Evolutionary conservation across 2,888 invertebrate genomes (phyloP), one percentile per base, ranked within the genome.

Genomic region (Ectemnius continuus): DNA sequence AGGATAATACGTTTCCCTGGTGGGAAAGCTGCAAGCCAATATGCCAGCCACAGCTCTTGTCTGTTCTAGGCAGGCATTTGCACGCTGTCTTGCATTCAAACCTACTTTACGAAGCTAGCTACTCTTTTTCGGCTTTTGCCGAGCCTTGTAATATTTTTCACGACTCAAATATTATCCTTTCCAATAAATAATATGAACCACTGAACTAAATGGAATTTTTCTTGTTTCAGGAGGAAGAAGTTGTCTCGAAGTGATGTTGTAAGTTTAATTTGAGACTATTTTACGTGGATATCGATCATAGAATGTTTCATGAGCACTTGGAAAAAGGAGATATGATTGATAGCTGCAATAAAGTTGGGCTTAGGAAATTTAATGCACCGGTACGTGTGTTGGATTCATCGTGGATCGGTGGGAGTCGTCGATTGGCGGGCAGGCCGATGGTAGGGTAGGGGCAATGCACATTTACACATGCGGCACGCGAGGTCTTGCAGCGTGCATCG

Each of bases 1-100:
- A 87, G 87, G 85, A 87, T 82, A 88, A 89, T 89, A 87, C 89
- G 87, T 83, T 87, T 88, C 83, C 65, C 76, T 64, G 76, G 78
- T 71, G 36, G 66, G 69, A 16, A 67, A 72, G 76, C 78, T 76
- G 80, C 83, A 80, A 63, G 61, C 65, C 63, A 63, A 73, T 67
- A 61, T 78, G 80, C 80, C 23, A 18, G 20, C n/a, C 16, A 45
- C 61, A 28, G 62, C 36, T 28, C 18, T 20, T 26, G 23, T 28
- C 57, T 48, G 67, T 58, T 81, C 81, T 81, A 84, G 86, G 85
- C 86, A 85, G 86, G 85, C 86, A 86, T 86, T 86, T 69, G 68
- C 85, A 84, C 86, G 86, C 79, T 73, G 8, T 36, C 36, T 36
- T 36, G 36, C 36, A 36, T 36, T 36, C 36, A 36, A 36, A 36